Percentiles rank a stretch among this genome's conserved stretches.
These are phyloP conservation scores for Incurvaria masculella DNA, from an alignment of 2,888 invertebrate genomes.

Conservation along the genomic window DNA sequence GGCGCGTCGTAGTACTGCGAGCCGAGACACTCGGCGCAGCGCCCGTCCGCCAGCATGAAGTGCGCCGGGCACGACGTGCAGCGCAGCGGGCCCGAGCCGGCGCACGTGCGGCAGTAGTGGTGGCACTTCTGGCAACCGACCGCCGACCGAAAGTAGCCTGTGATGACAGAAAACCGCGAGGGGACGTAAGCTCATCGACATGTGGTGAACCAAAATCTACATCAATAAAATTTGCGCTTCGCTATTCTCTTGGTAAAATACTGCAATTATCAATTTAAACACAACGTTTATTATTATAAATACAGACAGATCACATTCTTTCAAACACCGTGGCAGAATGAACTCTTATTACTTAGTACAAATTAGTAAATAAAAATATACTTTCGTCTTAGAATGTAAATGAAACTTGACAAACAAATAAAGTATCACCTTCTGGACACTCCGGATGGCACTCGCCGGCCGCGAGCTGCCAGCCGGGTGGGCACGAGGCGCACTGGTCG, in stretches of 20 bases:
- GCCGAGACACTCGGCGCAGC: slow-evolving; percentile 72
- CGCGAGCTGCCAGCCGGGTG: slow-evolving; percentile 74
- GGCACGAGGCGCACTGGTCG: slow-evolving; percentile 82
- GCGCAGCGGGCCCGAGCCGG: slow-evolving; percentile 72
- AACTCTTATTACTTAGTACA: no score
- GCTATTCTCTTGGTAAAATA: no score
- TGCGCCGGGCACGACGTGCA: slow-evolving; percentile 72
- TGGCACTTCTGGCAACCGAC: slow-evolving; percentile 86
- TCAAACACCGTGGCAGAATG: no score
- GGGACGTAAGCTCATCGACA: no score
- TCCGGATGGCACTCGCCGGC: slow-evolving; percentile 82
- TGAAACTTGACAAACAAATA: no score
- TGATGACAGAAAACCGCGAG: background rate
- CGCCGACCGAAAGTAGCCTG: slow-evolving; percentile 74
- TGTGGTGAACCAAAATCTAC: no score
- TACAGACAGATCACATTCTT: no score
- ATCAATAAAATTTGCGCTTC: no score
- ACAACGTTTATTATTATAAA: no score
- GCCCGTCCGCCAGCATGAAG: slow-evolving; percentile 66
- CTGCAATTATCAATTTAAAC: no score
- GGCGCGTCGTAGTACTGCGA: slow-evolving; percentile 70
- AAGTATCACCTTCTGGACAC: slow-evolving; percentile 82
- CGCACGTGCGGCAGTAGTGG: slow-evolving; percentile 84
- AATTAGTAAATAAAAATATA: no score
- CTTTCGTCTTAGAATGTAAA: no score